Percentiles rank a stretch among this genome's conserved stretches.
Conservation (phyloP, 2,113 vertebrate genomes). For the Morone chrysops region DNA sequence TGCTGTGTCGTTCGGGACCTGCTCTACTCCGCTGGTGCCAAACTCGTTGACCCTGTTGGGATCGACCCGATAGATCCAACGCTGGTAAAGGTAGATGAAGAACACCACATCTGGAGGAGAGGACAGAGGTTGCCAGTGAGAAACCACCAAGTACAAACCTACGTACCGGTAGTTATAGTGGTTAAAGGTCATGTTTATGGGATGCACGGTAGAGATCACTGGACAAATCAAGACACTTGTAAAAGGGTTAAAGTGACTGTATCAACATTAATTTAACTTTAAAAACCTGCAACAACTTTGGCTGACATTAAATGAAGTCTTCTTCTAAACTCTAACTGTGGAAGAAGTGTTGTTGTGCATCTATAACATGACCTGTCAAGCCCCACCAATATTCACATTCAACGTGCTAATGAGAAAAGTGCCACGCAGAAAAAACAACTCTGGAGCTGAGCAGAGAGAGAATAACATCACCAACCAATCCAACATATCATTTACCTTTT, state of each 20-base stretch:
- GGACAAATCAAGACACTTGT: not conserved
- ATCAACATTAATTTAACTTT: not conserved
- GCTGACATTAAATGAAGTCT: not conserved
- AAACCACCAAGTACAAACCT: not conserved
- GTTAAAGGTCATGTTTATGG: not conserved
- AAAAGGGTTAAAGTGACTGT: not conserved
- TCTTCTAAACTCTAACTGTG: not conserved
- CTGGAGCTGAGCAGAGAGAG: too few relatives aligned
- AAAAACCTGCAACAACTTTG: too few relatives aligned
- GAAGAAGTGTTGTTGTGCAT: not conserved
- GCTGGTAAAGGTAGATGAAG: conserved; percentile 96
- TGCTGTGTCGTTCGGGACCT: conserved; percentile 48
- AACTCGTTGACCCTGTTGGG: conserved; percentile 93
- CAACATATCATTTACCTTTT: too few relatives aligned
- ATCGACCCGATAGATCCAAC: conserved; percentile 95
- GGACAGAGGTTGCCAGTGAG: not conserved
- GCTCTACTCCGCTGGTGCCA: conserved; percentile 89
- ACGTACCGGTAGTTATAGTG: not conserved
- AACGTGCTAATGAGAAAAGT: too few relatives aligned
- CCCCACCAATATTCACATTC: not conserved
- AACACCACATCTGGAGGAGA: conserved; percentile 90
- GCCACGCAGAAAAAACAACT: too few relatives aligned
- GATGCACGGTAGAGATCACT: not conserved
- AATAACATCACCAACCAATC: too few relatives aligned
- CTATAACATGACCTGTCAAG: not conserved